phyloP scores from a whole-genome alignment of 2,113 vertebrate species.

The Catharus fuscescens region DNA sequence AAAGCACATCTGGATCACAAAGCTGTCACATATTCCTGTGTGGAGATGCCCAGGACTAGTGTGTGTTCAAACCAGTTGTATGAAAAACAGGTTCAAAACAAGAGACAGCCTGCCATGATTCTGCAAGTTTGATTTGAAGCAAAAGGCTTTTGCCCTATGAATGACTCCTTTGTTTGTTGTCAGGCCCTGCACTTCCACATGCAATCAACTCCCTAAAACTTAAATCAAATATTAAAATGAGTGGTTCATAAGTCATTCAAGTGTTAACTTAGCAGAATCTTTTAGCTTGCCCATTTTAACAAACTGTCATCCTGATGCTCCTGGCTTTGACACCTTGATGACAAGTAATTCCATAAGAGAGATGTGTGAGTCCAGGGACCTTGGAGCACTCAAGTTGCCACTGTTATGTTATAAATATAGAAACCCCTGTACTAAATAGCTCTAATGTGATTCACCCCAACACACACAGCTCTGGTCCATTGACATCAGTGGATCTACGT shows the following conservation, averaged over 20 bases:
- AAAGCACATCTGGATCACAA: background rate
- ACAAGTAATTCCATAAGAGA: background rate
- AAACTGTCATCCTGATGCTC: background rate
- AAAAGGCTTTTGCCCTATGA: background rate
- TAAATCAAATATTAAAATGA: constrained; percentile 36
- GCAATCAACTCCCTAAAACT: background rate
- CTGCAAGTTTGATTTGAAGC: background rate
- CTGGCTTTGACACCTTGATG: background rate
- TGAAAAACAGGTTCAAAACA: background rate
- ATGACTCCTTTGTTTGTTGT: background rate
- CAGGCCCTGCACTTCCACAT: background rate
- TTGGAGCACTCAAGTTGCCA: background rate
- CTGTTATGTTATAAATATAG: constrained; percentile 8
- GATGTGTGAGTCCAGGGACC: background rate
- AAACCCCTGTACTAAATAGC: background rate
- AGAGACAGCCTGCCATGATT: background rate
- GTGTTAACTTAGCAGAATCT: constrained; percentile 14
- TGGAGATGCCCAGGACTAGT: background rate
- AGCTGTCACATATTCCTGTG: background rate
- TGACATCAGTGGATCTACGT: background rate
- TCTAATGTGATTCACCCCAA: background rate
- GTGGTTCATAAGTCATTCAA: constrained; percentile 11
- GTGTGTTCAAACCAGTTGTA: background rate
- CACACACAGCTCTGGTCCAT: background rate
- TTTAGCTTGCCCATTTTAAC: background rate